A percentile compares a stretch with the other conserved stretches of the same genome.
These are phyloP conservation scores for Leucopsar rothschildi DNA, from an alignment of 2,113 vertebrate genomes.

Conservation along the genomic window DNA sequence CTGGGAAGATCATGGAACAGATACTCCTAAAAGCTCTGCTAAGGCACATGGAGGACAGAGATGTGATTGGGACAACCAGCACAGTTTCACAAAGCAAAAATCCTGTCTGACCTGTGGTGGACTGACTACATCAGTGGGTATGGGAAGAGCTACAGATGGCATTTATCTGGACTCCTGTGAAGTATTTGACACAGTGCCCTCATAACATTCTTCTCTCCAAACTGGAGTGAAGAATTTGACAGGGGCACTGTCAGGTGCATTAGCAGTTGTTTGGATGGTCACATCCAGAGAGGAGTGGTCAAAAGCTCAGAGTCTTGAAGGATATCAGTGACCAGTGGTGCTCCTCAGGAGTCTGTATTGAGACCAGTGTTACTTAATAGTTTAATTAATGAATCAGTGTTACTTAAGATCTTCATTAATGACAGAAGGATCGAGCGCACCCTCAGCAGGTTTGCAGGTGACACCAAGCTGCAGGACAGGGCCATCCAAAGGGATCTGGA, in stretches of 20 bases:
- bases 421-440: neutral
- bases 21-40: neutral
- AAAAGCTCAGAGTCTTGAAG: neutral
- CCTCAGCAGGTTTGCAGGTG: neutral
- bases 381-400: neutral
- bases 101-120: neutral
- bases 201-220: neutral
- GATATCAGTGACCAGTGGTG: neutral
- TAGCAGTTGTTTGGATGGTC: neutral
- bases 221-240: neutral
- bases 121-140: neutral
- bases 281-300: neutral
- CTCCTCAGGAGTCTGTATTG: accelerated
- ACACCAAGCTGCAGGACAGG: accelerated
- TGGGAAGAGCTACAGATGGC: neutral
- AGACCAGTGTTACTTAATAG: neutral
- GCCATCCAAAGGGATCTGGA: neutral
- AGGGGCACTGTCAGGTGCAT: neutral
- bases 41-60: neutral
- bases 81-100: neutral
- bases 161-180: neutral
- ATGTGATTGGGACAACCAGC: neutral
- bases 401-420: neutral
- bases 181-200: neutral
- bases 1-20: neutral